Evolutionary conservation across 2,888 invertebrate species (phyloP).

Genomic region (Iphiclides podalirius): DNA sequence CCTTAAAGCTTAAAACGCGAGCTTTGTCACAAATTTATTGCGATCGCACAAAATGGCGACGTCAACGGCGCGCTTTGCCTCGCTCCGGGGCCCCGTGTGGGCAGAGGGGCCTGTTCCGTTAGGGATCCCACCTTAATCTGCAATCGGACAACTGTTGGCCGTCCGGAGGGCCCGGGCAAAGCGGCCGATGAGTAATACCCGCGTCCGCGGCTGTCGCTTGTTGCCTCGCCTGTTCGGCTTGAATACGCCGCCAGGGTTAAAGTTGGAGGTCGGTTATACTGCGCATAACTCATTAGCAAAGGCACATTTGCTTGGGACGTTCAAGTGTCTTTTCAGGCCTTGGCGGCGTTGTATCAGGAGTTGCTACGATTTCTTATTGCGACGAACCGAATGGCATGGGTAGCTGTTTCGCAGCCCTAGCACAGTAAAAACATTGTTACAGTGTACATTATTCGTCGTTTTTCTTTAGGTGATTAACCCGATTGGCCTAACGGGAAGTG

Average conservation of each 20-base stretch:
- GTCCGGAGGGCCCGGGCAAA: slow-evolving; percentile 57
- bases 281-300: neutral
- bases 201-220: slow-evolving; percentile 59
- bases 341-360: slow-evolving; percentile 8
- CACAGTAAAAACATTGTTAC: no score
- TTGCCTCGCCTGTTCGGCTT: slow-evolving; percentile 38
- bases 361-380: no score
- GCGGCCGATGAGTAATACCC: slow-evolving; percentile 62
- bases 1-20: no score
- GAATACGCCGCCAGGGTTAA: no score
- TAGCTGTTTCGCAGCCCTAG: no score
- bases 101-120: slow-evolving; percentile 63
- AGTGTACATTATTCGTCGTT: no score
- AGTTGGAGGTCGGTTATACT: slow-evolving; percentile 18
- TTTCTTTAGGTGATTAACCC: no score
- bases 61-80: slow-evolving; percentile 31
- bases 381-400: no score
- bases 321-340: no score
- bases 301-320: no score
- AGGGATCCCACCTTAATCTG: slow-evolving; percentile 66
- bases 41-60: slow-evolving; percentile 14
- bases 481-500: no score
- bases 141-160: slow-evolving; percentile 61
- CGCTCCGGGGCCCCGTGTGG: slow-evolving; percentile 50
- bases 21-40: neutral